phyloP scores from a whole-genome alignment of 1,140 invertebrate genomes.

The Babylonia areolata region DNA sequence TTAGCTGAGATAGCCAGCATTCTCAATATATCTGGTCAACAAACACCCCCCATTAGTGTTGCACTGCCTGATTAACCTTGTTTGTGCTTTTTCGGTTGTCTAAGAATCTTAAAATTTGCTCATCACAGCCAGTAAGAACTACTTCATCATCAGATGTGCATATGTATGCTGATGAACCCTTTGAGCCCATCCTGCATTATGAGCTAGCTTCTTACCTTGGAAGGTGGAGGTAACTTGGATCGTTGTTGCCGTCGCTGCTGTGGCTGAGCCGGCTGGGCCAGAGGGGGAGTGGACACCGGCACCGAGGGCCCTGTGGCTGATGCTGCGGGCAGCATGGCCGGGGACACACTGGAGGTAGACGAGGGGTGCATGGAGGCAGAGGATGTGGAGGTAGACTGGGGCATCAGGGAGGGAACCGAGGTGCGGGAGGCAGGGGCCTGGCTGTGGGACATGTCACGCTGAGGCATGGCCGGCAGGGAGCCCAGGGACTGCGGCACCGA shows the following conservation, averaged over 20 bases:
- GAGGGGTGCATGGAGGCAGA: background rate
- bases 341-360: background rate
- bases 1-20: too few species aligned
- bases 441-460: conserved; percentile 25
- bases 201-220: conserved; percentile 81
- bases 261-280: conserved; percentile 44
- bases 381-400: background rate
- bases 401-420: conserved; percentile 10
- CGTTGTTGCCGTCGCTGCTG: conserved; percentile 78
- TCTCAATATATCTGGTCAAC: too few species aligned
- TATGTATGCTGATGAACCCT: too few species aligned
- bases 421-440: background rate
- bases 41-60: too few species aligned
- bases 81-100: too few species aligned
- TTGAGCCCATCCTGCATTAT: background rate
- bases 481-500: conserved; percentile 35
- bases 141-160: too few species aligned
- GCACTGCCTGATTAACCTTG: too few species aligned
- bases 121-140: too few species aligned
- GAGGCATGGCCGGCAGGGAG: background rate
- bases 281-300: background rate
- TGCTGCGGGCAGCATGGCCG: conserved; percentile 15
- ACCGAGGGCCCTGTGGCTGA: background rate
- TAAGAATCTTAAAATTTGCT: too few species aligned
- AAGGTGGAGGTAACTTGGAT: conserved; percentile 91